Evolutionary conservation across 2,888 invertebrate genomes (phyloP).

Genomic region (Rutpela maculata): DNA sequence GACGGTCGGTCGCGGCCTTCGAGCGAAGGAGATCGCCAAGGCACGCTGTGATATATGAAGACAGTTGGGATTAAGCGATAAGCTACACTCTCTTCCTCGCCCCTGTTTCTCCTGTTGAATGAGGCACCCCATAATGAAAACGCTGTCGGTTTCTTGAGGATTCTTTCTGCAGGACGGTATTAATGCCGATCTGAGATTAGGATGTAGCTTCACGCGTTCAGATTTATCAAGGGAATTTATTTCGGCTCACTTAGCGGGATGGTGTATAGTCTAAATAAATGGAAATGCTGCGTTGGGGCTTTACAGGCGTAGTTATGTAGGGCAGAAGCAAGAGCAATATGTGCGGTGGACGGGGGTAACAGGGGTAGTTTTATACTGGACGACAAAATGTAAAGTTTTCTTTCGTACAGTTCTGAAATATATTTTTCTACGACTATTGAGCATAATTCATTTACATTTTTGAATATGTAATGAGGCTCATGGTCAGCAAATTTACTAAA

Average conservation of each 20-base stretch:
- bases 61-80: slow-evolving; percentile 69
- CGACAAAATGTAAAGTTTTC: too few relatives aligned
- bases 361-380: background rate
- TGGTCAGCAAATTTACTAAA: too few relatives aligned
- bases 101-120: slow-evolving; percentile 68
- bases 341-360: slow-evolving; percentile 5
- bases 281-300: slow-evolving; percentile 26
- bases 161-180: slow-evolving; percentile 39
- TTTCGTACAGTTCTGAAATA: too few relatives aligned
- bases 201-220: slow-evolving; percentile 34
- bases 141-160: slow-evolving; percentile 39
- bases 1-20: slow-evolving; percentile 5
- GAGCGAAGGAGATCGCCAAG: slow-evolving; percentile 43
- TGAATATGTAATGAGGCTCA: too few relatives aligned
- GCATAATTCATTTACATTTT: too few relatives aligned
- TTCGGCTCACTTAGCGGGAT: slow-evolving; percentile 25
- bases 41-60: slow-evolving; percentile 65
- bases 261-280: slow-evolving; percentile 24
- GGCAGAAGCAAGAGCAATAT: background rate
- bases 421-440: too few relatives aligned
- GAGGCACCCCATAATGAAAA: slow-evolving; percentile 58
- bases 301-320: background rate
- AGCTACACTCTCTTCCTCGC: slow-evolving; percentile 67
- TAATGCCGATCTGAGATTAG: slow-evolving; percentile 43
- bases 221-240: slow-evolving; percentile 42